These are phyloP conservation scores for Drosophila melanica DNA, from an alignment of 1,140 invertebrate species.

Conservation along the genomic window DNA sequence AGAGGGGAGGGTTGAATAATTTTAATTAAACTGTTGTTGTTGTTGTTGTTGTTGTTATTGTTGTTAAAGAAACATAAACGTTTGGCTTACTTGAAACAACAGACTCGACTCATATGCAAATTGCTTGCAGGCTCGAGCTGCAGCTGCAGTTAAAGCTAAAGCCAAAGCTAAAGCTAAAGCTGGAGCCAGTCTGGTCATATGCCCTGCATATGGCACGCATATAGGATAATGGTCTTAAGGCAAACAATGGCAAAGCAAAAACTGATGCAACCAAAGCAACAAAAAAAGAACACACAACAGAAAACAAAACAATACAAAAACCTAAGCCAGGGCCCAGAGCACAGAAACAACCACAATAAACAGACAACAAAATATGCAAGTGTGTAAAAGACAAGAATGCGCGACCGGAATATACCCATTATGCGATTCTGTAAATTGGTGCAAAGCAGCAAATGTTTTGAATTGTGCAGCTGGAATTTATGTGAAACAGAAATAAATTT, in stretches of 20 bases:
- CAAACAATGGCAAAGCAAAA: conserved; percentile 58
- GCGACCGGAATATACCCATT: not conserved
- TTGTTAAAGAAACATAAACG: conserved; percentile 22
- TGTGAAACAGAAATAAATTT: too few species aligned
- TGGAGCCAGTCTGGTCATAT: not conserved
- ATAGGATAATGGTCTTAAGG: conserved; percentile 70
- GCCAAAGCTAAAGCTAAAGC: conserved; percentile 20
- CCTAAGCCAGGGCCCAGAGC: conserved; percentile 40
- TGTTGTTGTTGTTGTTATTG: conserved; percentile 23
- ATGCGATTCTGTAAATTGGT: not conserved
- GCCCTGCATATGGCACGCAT: conserved; percentile 58
- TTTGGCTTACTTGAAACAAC: conserved; percentile 13
- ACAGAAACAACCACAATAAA: conserved; percentile 20
- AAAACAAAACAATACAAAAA: conserved; percentile 42
- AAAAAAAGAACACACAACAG: conserved; percentile 33
- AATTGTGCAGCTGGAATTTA: not conserved
- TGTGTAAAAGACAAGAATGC: not conserved
- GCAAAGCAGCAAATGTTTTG: not conserved
- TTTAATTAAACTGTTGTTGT: conserved; percentile 63
- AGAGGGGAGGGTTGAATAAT: conserved; percentile 43
- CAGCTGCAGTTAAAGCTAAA: conserved; percentile 61
- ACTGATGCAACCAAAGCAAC: conserved; percentile 6
- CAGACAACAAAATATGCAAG: conserved; percentile 1
- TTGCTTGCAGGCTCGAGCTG: conserved; percentile 12
- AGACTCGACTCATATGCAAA: conserved; percentile 24